Evolutionary conservation across 2,797 vertebrate species (phyloP).

Genomic region (Apodemus agrarius): DNA sequence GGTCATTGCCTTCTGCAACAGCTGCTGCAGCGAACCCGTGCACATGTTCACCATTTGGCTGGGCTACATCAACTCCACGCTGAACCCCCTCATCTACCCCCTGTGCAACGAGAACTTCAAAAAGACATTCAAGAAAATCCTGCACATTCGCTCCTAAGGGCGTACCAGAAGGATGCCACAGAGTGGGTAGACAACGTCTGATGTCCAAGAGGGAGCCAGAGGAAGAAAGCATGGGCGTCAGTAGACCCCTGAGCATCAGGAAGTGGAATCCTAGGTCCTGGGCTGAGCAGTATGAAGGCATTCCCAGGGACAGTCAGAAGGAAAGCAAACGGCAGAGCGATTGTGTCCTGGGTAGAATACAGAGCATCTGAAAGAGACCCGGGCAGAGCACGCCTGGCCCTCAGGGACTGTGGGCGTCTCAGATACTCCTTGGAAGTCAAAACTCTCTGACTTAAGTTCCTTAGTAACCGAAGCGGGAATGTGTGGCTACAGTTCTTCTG

Average conservation of each 20-base stretch:
- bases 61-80: slow-evolving; percentile 97
- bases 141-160: slow-evolving; percentile 85
- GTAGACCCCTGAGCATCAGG: slow-evolving; percentile 34
- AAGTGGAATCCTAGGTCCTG: slow-evolving; percentile 24
- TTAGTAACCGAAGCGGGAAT: neutral
- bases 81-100: slow-evolving; percentile 98
- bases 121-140: slow-evolving; percentile 94
- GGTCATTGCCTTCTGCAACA: slow-evolving; percentile 93
- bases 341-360: neutral
- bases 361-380: slow-evolving; percentile 15
- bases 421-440: slow-evolving; percentile 32
- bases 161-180: neutral
- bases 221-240: neutral
- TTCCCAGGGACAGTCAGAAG: neutral
- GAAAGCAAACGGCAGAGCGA: neutral
- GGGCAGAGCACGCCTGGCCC: slow-evolving; percentile 18
- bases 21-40: slow-evolving; percentile 89
- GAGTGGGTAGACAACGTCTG: neutral
- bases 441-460: neutral
- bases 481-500: slow-evolving; percentile 37
- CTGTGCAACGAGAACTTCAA: slow-evolving; percentile 98
- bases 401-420: slow-evolving; percentile 25
- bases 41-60: slow-evolving; percentile 98
- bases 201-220: neutral
- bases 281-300: neutral